Percentiles rank a stretch among this genome's conserved stretches.
Evolutionary conservation across 2,797 vertebrate species (phyloP).

Genomic region (Paguma larvata): DNA sequence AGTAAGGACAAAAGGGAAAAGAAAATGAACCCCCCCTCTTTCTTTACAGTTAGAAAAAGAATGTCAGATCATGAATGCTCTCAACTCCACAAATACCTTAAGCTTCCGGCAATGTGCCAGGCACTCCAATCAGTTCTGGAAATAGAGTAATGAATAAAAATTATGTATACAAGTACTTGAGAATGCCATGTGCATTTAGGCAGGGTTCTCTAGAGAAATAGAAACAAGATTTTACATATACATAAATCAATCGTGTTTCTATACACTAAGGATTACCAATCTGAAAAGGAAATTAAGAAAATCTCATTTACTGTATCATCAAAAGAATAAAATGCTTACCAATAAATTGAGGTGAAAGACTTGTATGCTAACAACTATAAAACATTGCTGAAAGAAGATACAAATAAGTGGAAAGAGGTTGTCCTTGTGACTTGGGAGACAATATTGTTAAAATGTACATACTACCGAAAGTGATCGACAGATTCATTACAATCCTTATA

Average conservation of each 20-base stretch:
- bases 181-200: background rate
- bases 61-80: background rate
- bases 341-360: background rate
- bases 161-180: background rate
- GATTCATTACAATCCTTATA: background rate
- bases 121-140: background rate
- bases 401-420: background rate
- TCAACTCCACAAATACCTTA: background rate
- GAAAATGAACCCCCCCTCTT: slow-evolving; percentile 9
- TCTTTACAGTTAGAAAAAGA: background rate
- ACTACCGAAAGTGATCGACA: background rate
- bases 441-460: background rate
- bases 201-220: background rate
- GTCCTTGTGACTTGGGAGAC: background rate
- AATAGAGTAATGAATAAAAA: slow-evolving; percentile 42
- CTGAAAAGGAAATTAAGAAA: slow-evolving; percentile 26
- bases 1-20: background rate
- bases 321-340: background rate
- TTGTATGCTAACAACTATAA: slow-evolving; percentile 6
- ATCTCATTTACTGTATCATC: background rate
- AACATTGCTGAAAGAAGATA: background rate
- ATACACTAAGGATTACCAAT: background rate
- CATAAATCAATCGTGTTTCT: background rate
- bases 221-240: background rate
- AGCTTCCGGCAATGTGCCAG: background rate